A percentile compares a stretch with the other conserved stretches of the same genome.
Evolutionary conservation across 2,797 vertebrate genomes (phyloP).

Genomic region (Molossus alvarezi): DNA sequence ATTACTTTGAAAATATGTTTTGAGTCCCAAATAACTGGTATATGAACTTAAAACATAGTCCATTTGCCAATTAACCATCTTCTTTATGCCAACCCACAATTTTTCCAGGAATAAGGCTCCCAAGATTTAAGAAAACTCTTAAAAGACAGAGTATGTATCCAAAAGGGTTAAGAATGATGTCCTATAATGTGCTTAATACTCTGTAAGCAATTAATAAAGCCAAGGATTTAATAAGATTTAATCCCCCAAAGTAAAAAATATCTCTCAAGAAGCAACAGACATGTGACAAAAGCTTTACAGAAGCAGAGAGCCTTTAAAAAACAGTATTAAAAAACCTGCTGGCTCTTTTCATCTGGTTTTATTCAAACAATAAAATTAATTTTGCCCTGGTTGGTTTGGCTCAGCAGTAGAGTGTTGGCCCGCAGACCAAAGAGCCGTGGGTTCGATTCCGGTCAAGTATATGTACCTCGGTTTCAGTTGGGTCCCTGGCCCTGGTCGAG

Average conservation of each 20-base stretch:
- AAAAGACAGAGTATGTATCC: neutral
- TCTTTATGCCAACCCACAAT: neutral
- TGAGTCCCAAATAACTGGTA: constrained; percentile 14
- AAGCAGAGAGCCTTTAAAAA: neutral
- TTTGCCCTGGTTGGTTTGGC: neutral
- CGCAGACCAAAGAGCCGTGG: no score
- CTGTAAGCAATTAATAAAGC: constrained; percentile 21
- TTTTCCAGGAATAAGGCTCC: neutral
- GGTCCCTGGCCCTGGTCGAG: no score
- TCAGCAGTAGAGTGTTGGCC: no score
- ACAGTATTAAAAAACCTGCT: neutral
- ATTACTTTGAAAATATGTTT: constrained; percentile 1
- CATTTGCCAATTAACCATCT: neutral
- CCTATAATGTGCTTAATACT: neutral
- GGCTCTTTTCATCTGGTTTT: constrained; percentile 40
- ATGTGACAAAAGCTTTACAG: constrained; percentile 34
- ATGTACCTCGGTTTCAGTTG: no score
- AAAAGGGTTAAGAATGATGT: constrained; percentile 13
- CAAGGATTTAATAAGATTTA: constrained; percentile 41
- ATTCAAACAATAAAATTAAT: constrained; percentile 28
- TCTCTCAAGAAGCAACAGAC: neutral
- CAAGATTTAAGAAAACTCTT: constrained; percentile 10
- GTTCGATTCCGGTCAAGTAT: no score
- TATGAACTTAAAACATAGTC: neutral
- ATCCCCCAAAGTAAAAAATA: constrained; percentile 11